phyloP scores from a whole-genome alignment of 92 coral and sea anemone genomes.

The Parazoanthus darwini region DNA sequence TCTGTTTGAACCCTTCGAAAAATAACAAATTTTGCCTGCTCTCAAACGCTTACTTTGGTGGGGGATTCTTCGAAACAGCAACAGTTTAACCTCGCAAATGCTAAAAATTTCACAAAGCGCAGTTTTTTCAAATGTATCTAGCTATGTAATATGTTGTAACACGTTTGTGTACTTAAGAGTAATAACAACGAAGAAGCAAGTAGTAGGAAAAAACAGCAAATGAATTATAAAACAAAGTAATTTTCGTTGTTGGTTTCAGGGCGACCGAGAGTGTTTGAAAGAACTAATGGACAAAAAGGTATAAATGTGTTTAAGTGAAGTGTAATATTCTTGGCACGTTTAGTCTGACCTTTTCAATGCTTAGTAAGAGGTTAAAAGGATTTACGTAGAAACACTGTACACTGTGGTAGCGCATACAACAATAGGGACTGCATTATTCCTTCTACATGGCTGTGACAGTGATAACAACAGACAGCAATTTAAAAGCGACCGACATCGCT shows the following conservation, averaged over 20 bases:
- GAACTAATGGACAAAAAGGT: slow-evolving; percentile 93
- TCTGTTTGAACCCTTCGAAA: too few species aligned
- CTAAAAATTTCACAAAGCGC: not conserved
- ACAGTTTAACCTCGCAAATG: not conserved
- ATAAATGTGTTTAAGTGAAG: not conserved
- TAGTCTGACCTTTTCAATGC: not conserved
- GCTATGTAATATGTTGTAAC: not conserved
- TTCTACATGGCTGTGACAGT: not conserved
- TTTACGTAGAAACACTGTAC: too few species aligned
- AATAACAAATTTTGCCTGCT: too few species aligned
- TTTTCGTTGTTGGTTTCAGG: slow-evolving; percentile 41
- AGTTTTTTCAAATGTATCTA: too few species aligned
- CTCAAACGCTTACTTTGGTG: too few species aligned
- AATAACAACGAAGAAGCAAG: too few species aligned
- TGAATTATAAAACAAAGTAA: not conserved
- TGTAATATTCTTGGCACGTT: not conserved
- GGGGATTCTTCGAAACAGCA: not conserved
- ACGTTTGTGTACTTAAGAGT: too few species aligned
- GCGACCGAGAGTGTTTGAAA: slow-evolving; percentile 79
- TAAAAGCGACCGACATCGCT: not conserved
- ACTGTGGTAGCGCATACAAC: too few species aligned
- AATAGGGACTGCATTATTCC: too few species aligned
- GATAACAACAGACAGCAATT: too few species aligned
- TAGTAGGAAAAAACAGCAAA: not conserved
- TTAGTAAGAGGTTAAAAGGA: not conserved